Base-by-base conservation (phyloP, 2,797 vertebrate genomes). In the Halcyon chelicuti region DNA sequence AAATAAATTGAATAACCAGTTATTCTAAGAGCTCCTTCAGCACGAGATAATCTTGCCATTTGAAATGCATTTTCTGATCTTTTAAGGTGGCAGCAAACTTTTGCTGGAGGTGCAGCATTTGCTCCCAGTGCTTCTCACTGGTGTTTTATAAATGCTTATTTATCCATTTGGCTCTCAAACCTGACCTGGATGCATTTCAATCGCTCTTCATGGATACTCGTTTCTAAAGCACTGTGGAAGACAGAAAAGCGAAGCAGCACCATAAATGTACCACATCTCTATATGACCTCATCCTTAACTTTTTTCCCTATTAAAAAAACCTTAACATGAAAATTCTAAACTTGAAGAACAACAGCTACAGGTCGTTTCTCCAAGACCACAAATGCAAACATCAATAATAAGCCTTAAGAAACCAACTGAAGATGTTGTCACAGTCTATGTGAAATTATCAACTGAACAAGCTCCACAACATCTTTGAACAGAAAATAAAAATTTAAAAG, bases 381-480 rank as follows among this genome's bases (percentile, higher is more conserved):
- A 46, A 47, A 33, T 1, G 2, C 17, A 63, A 57, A 17, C 33
- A 42, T 20, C 28, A 65, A 16, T 29, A 65, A 44, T 6, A 31
- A 60, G 21, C 28, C 40, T 71, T 23, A 42, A 33, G 31, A 81
- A 81, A n/a, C 8, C 55, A 54, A 42, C 2, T 40, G 35, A 22
- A 54, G 60, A 16, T 17, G 14, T 1, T 46, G 14, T 42, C 39
- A 42, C 2, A 0, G 46, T 13, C 49, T 20, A 14, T 31, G 4
- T 2, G 16, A 40, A 35, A 60, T 49, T 49, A 14, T 10, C 37
- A 60, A 19, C 17, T 17, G 18, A 65, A 37, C 5, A 4, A 17
- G 8, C 29, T 39, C 60, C 12, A 9, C 17, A 2, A 14, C 3
- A 14, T 12, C 85, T 54, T 26, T 0, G 0, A 28, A 25, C 0